phyloP scores from a whole-genome alignment of 2,888 invertebrate genomes.

The Rhagonycha lutea region DNA sequence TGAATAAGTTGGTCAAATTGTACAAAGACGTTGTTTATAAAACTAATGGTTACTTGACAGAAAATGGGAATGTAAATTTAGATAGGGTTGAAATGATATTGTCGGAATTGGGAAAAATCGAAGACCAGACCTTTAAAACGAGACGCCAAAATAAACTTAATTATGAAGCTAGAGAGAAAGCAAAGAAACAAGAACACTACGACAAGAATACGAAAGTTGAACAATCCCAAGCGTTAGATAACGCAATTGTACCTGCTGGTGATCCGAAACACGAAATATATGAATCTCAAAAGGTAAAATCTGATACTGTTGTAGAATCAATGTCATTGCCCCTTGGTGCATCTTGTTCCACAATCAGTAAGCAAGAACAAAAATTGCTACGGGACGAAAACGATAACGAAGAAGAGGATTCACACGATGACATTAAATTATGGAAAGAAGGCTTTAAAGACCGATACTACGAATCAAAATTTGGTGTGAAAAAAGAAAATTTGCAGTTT shows the following conservation, averaged over 20 bases:
- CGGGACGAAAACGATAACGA: conserved; percentile 58
- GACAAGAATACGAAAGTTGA: no score
- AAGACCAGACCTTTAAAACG: conserved; percentile 96
- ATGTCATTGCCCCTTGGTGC: conserved; percentile 56
- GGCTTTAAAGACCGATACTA: conserved; percentile 99
- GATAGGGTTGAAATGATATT: conserved; percentile 94
- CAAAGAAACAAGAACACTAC: conserved; percentile 62
- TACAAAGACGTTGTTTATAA: conserved; percentile 95
- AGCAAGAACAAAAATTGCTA: conserved; percentile 61
- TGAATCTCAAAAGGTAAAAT: no score
- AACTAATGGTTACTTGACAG: conserved; percentile 95
- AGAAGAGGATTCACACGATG: conserved; percentile 81
- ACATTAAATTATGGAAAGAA: conserved; percentile 92
- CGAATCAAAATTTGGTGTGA: conserved; percentile 89
- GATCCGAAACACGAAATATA: conserved; percentile 53
- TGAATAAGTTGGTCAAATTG: conserved; percentile 87
- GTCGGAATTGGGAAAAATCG: conserved; percentile 88
- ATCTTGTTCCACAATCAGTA: conserved; percentile 16
- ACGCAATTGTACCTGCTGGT: conserved; percentile 61
- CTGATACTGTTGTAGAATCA: conserved; percentile 52
- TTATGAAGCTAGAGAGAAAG: conserved; percentile 78
- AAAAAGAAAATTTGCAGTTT: conserved; percentile 76
- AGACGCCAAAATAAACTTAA: conserved; percentile 84
- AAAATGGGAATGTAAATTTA: conserved; percentile 90
- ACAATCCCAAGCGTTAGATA: conserved; percentile 56